A percentile compares a stretch with the other conserved stretches of the same genome.
Evolutionary conservation across 2,797 vertebrate species (phyloP).

Genomic region (Eospalax fontanierii): DNA sequence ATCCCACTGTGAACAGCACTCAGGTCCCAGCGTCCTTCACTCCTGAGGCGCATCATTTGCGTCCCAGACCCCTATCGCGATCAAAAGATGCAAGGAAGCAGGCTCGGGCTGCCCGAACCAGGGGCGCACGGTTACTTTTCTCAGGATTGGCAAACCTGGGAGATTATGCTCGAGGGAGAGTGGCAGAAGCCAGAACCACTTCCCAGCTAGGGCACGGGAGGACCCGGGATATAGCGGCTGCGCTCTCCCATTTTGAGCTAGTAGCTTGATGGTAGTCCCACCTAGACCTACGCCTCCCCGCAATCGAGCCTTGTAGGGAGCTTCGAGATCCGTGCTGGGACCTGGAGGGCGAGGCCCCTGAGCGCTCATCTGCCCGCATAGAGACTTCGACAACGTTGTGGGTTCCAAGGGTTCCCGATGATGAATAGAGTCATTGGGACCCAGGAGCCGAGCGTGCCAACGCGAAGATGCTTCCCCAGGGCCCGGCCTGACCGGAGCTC

Average conservation of each 20-base stretch:
- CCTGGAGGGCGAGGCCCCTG: neutral
- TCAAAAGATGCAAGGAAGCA: neutral
- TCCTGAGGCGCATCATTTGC: neutral
- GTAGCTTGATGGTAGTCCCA: neutral
- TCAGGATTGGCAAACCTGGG: neutral
- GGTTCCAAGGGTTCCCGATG: neutral
- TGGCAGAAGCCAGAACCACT: neutral
- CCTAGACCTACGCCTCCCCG: neutral
- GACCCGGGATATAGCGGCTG: neutral
- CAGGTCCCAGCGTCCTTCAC: neutral
- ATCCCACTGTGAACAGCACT: neutral
- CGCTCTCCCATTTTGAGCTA: neutral
- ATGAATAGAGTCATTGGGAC: too few species aligned
- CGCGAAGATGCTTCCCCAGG: constrained; percentile 76
- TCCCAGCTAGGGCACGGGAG: neutral
- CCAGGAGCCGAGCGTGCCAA: neutral
- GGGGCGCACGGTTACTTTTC: neutral
- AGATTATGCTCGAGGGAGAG: neutral
- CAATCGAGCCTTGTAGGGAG: neutral
- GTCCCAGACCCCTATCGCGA: neutral
- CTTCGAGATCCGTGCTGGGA: neutral
- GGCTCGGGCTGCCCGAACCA: neutral
- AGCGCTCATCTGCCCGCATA: neutral
- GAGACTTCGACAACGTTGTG: neutral
- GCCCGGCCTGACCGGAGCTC: constrained; percentile 79